phyloP scores from a whole-genome alignment of 2,113 vertebrate genomes.

The Nipponia nippon region DNA sequence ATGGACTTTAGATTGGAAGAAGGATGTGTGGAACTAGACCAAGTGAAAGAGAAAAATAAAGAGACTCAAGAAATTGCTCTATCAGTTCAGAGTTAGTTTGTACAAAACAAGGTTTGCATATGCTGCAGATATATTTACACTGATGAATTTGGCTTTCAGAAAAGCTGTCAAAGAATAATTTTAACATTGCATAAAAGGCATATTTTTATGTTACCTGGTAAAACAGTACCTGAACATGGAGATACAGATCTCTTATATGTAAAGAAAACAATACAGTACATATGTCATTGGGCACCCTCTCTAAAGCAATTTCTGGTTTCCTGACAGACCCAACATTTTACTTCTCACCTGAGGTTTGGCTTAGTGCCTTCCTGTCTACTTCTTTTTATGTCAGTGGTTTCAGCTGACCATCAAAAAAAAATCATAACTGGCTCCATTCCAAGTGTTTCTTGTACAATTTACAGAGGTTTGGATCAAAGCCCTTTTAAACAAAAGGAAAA shows the following conservation, averaged over 20 bases:
- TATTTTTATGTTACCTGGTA: background rate
- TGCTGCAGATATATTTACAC: background rate
- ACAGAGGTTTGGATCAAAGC: background rate
- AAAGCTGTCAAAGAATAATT: background rate
- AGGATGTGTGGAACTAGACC: background rate
- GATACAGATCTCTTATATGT: background rate
- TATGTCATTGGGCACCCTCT: background rate
- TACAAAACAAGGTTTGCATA: background rate
- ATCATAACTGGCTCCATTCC: background rate
- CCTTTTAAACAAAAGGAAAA: background rate
- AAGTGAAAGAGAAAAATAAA: background rate
- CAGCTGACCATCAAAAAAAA: background rate
- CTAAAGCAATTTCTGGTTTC: background rate
- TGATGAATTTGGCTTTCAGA: background rate
- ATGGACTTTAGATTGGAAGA: background rate
- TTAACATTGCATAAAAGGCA: background rate
- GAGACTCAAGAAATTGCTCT: background rate
- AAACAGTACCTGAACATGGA: background rate
- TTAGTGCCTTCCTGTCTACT: background rate
- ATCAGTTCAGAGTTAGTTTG: background rate
- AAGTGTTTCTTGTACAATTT: background rate
- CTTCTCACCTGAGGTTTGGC: background rate
- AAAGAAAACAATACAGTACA: rapidly evolving
- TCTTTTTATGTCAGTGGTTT: background rate
- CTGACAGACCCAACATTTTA: background rate